Conservation (phyloP, 2,113 vertebrate species). For the Dissostichus mawsoni region DNA sequence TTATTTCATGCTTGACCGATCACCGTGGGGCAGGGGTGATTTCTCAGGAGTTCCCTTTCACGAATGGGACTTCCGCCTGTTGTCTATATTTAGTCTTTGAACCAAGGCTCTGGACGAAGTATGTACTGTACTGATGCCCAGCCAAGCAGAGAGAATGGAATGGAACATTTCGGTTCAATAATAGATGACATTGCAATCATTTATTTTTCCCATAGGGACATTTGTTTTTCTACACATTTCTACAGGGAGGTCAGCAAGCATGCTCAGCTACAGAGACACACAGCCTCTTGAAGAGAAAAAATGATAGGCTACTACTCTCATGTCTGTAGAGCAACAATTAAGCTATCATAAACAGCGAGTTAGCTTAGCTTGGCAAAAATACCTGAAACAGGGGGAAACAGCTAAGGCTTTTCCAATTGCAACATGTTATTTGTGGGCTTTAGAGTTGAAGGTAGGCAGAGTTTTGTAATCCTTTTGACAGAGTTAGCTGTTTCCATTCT, state of each 20-base stretch:
- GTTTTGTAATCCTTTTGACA: background rate
- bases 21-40: constrained; percentile 51
- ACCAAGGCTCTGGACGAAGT: constrained; percentile 5
- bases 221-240: constrained; percentile 33
- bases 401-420: background rate
- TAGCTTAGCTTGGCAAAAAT: background rate
- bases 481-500: background rate
- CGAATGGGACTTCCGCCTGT: constrained; percentile 74
- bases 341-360: background rate
- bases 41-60: constrained; percentile 72
- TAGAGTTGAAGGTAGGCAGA: too few species aligned
- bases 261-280: background rate
- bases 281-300: background rate
- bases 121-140: constrained; percentile 21
- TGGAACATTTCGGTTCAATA: constrained; percentile 37
- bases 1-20: constrained; percentile 74
- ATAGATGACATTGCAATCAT: constrained; percentile 36
- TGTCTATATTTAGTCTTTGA: constrained; percentile 60
- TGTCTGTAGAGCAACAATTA: background rate
- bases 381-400: background rate
- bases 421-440: background rate
- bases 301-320: background rate
- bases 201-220: constrained; percentile 8
- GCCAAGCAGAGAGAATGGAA: constrained; percentile 30
- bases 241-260: constrained; percentile 8